Evolutionary conservation across 2,113 vertebrate genomes (phyloP).

Genomic region (Nerophis ophidion): DNA sequence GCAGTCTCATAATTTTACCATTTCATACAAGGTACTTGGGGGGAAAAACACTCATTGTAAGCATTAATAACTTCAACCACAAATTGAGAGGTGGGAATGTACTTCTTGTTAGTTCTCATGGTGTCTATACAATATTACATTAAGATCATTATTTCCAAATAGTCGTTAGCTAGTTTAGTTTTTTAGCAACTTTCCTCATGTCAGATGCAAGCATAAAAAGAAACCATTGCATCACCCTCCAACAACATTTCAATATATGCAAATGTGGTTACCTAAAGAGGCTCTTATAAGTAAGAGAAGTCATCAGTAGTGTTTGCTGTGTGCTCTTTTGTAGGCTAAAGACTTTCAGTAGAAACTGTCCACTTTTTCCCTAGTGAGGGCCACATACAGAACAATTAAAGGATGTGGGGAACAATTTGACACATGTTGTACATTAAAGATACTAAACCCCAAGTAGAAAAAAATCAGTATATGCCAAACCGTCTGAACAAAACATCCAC

Average conservation of each 20-base stretch:
- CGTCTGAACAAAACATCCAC: too few relatives aligned
- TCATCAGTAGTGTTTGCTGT: too few relatives aligned
- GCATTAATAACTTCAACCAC: constrained; percentile 25
- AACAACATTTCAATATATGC: constrained; percentile 7
- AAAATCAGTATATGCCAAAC: too few relatives aligned
- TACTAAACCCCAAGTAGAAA: too few relatives aligned
- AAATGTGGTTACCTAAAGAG: too few relatives aligned
- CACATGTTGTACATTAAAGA: too few relatives aligned
- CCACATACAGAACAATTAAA: too few relatives aligned
- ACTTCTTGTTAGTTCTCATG: constrained; percentile 35
- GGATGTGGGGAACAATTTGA: too few relatives aligned
- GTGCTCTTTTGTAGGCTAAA: too few relatives aligned
- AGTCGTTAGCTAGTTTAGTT: constrained; percentile 42
- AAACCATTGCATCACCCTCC: constrained; percentile 18
- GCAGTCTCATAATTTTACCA: constrained; percentile 2
- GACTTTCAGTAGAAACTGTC: too few relatives aligned
- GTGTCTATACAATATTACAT: constrained; percentile 35
- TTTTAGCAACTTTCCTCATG: constrained; percentile 41
- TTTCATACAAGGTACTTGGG: constrained; percentile 12
- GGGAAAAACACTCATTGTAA: constrained; percentile 14
- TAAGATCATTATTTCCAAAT: constrained; percentile 63
- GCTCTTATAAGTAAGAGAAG: too few relatives aligned
- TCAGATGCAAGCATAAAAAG: constrained; percentile 25
- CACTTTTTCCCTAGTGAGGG: too few relatives aligned
- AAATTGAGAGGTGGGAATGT: constrained; percentile 34